A percentile compares a stretch with the other conserved stretches of the same genome.
Evolutionary conservation across 2,797 vertebrate species (phyloP).

Genomic region (Onychomys arenicola): DNA sequence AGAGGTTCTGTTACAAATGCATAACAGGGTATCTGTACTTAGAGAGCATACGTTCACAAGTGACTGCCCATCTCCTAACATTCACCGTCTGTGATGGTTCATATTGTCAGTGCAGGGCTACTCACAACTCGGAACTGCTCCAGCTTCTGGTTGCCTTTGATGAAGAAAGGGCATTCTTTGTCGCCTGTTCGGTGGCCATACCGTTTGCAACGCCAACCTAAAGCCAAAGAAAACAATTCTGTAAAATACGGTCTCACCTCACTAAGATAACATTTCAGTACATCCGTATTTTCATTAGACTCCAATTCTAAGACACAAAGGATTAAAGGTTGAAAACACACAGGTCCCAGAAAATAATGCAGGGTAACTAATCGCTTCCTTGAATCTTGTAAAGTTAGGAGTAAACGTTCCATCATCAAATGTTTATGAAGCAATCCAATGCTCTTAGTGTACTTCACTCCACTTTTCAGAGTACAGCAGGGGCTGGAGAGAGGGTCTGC

Average conservation of each 20-base stretch:
- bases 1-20: neutral
- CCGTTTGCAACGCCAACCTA: slow-evolving; percentile 97
- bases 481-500: neutral
- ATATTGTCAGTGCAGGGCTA: slow-evolving; percentile 69
- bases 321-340: neutral
- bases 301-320: slow-evolving; percentile 28
- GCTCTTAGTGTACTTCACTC: neutral
- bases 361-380: neutral
- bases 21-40: neutral
- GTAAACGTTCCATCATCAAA: neutral
- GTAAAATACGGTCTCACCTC: slow-evolving; percentile 25
- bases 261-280: neutral
- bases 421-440: slow-evolving; percentile 6
- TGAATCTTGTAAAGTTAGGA: slow-evolving; percentile 19
- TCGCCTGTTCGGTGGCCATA: slow-evolving; percentile 98
- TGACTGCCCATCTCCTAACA: neutral
- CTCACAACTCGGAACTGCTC: slow-evolving; percentile 99
- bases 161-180: slow-evolving; percentile 97
- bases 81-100: slow-evolving; percentile 27
- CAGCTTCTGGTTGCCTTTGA: slow-evolving; percentile 98
- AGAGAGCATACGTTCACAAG: neutral
- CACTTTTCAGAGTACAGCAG: neutral
- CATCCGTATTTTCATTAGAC: slow-evolving; percentile 24
- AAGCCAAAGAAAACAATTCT: slow-evolving; percentile 61
- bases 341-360: neutral